These are phyloP conservation scores for Sebastes hopkinsi DNA, from an alignment of 2,797 vertebrate species.

Conservation along the genomic window DNA sequence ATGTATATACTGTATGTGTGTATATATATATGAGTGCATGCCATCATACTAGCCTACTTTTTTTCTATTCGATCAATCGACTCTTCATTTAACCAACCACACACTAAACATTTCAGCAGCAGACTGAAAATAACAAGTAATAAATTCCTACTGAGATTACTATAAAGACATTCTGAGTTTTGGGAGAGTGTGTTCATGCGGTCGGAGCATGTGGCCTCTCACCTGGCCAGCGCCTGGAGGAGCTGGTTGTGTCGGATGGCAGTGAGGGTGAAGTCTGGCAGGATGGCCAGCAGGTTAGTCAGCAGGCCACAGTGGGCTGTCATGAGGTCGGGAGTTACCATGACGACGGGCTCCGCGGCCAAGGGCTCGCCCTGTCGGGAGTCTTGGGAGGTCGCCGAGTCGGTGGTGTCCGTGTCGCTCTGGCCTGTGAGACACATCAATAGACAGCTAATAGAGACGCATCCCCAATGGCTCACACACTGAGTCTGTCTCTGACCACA, in stretches of 20 bases:
- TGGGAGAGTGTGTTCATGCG: background rate
- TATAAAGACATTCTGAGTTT: background rate
- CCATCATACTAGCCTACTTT: too few relatives aligned
- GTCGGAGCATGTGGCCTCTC: conserved; percentile 33
- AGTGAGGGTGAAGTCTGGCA: conserved; percentile 85
- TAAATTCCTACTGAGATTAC: too few relatives aligned
- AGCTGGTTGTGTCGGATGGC: conserved; percentile 84
- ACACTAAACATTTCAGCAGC: background rate
- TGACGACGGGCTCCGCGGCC: conserved; percentile 72
- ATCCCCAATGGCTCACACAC: background rate
- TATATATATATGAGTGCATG: too few relatives aligned
- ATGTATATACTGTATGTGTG: too few relatives aligned
- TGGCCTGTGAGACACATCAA: conserved; percentile 82
- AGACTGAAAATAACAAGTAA: background rate
- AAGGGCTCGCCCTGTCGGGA: conserved; percentile 69
- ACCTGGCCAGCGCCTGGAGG: conserved; percentile 87
- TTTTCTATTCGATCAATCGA: background rate
- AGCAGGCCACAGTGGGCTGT: conserved; percentile 90
- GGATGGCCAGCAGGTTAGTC: conserved; percentile 87
- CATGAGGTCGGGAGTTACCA: conserved; percentile 90
- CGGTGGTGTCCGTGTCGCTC: conserved; percentile 82
- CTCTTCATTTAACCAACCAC: background rate
- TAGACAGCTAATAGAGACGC: conserved; percentile 34
- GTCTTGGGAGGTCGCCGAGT: conserved; percentile 79
- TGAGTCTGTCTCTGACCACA: conserved; percentile 4